Conservation (phyloP, 2,797 vertebrate genomes). For the Epinephelus malabaricus region DNA sequence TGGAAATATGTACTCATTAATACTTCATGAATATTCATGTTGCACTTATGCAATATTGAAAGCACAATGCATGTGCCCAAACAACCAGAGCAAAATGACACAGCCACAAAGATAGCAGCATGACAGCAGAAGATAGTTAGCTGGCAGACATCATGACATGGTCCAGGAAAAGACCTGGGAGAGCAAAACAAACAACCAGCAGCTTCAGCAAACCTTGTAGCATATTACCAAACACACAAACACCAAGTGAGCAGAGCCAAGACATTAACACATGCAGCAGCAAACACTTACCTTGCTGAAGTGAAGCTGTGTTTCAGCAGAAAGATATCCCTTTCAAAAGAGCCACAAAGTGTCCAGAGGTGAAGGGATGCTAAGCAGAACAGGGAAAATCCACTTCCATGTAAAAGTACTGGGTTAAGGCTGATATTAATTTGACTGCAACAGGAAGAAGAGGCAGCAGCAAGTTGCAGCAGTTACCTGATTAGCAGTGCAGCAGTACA, state of each 20-base stretch:
- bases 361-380: background rate
- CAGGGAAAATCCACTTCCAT: background rate
- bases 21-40: constrained; percentile 50
- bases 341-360: background rate
- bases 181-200: constrained; percentile 35
- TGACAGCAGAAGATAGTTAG: constrained; percentile 20
- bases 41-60: constrained; percentile 20
- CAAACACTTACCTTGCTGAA: constrained; percentile 26
- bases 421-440: too few relatives aligned
- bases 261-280: background rate
- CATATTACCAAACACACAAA: constrained; percentile 35
- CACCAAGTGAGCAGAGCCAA: constrained; percentile 17
- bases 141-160: constrained; percentile 6
- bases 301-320: background rate
- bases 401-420: background rate
- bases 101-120: constrained; percentile 8
- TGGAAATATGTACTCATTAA: constrained; percentile 34
- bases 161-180: constrained; percentile 9
- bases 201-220: constrained; percentile 6
- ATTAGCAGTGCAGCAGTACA: too few relatives aligned
- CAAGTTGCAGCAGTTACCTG: too few relatives aligned
- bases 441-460: too few relatives aligned
- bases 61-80: constrained; percentile 22
- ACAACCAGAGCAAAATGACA: constrained; percentile 15
- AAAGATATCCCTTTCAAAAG: constrained; percentile 2